Conservation (phyloP, 2,888 invertebrate genomes). For the Suillia variegata region DNA sequence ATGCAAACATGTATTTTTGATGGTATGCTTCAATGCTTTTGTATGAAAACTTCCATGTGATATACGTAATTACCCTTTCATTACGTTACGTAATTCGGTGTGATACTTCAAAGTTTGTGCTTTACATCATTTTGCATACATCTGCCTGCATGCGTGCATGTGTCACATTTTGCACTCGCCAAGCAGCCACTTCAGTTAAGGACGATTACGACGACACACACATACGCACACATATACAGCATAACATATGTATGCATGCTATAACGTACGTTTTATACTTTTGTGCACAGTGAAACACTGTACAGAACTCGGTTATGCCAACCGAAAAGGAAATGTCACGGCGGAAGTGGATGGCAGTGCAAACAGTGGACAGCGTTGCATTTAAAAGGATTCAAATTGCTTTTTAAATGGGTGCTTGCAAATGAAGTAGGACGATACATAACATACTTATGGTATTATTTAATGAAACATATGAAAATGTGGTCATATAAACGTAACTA, state of each 20-base stretch:
- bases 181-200: slow-evolving; percentile 2
- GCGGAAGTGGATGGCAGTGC: neutral
- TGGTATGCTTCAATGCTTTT: no score
- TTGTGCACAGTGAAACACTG: neutral
- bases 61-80: no score
- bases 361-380: neutral
- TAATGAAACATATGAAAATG: no score
- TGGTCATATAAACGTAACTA: no score
- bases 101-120: neutral
- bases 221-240: neutral
- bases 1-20: no score
- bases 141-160: neutral
- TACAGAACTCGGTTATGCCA: neutral
- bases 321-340: neutral
- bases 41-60: no score
- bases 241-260: no score
- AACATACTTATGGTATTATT: no score
- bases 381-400: neutral
- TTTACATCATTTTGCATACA: neutral
- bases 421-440: neutral
- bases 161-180: slow-evolving; percentile 5
- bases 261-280: no score
- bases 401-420: neutral
- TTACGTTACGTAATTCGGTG: no score
- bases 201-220: neutral